A percentile compares a stretch with the other conserved stretches of the same genome.
These are phyloP conservation scores for Porphyrio hochstetteri DNA, from an alignment of 2,113 vertebrate genomes.

Conservation along the genomic window DNA sequence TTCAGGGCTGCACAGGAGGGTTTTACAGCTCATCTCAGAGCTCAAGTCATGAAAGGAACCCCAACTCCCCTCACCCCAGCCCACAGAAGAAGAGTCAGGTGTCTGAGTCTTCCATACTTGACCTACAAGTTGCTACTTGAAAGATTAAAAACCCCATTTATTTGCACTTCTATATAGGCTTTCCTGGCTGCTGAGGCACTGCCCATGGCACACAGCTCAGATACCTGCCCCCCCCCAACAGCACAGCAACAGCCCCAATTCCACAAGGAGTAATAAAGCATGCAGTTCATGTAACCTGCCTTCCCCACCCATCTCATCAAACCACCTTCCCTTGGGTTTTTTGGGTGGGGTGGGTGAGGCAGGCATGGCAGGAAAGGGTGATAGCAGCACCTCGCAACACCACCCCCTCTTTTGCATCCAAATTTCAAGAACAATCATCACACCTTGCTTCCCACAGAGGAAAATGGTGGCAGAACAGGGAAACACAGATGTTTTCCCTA, in stretches of 20 bases:
- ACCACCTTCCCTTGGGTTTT: accelerated
- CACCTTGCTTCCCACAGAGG: not conserved
- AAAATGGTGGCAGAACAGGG: not conserved
- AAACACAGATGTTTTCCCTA: not conserved
- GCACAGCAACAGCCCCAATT: not conserved
- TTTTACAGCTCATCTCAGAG: not conserved
- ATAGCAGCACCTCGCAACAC: too few relatives aligned
- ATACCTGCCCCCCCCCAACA: not conserved
- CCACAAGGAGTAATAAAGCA: accelerated
- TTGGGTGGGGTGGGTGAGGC: too few relatives aligned
- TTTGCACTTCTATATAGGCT: not conserved
- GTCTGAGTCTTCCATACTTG: accelerated
- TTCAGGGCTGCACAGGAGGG: too few relatives aligned
- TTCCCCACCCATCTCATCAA: not conserved
- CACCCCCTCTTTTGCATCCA: accelerated
- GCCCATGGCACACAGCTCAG: accelerated
- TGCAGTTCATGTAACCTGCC: accelerated
- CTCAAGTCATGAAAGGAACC: not conserved
- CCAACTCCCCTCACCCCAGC: not conserved
- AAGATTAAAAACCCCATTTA: not conserved
- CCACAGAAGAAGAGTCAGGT: too few relatives aligned
- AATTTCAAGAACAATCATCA: accelerated
- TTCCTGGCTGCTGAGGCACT: accelerated
- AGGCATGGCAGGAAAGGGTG: too few relatives aligned
- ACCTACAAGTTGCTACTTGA: accelerated